Percentiles rank a stretch among this genome's conserved stretches.
These are phyloP conservation scores for Crenuchus spilurus DNA, from an alignment of 2,797 vertebrate genomes.

Conservation along the genomic window DNA sequence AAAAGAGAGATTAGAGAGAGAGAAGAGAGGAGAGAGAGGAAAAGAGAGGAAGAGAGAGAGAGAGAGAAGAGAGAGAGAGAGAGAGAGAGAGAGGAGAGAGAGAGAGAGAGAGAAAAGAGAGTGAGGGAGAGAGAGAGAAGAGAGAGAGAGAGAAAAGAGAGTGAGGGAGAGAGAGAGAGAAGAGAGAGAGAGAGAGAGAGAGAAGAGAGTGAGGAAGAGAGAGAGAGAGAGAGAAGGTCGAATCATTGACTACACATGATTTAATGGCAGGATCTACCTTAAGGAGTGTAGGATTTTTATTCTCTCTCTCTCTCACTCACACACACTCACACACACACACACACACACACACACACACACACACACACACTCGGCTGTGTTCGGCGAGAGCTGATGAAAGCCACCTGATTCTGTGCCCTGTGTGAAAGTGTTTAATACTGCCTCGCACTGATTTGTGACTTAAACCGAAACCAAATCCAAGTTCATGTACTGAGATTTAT, in stretches of 20 bases:
- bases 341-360: no score
- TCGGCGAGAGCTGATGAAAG: slow-evolving; percentile 39
- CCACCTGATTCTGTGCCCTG: slow-evolving; percentile 44
- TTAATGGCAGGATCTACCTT: slow-evolving; percentile 1
- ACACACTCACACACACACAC: no score
- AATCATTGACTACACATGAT: not conserved
- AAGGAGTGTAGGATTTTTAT: slow-evolving; percentile 14
- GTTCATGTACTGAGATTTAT: no score
- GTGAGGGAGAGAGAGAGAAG: not conserved
- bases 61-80: no score
- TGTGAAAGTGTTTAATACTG: slow-evolving; percentile 27
- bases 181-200: no score
- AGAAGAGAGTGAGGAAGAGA: not conserved
- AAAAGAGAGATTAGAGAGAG: no score
- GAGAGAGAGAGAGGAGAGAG: not conserved
- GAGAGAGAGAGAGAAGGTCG: not conserved
- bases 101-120: not conserved
- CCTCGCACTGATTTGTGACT: slow-evolving; percentile 19
- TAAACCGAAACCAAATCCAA: slow-evolving; percentile 12
- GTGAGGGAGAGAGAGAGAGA: not conserved
- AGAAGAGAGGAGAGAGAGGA: no score
- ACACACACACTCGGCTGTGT: no score
- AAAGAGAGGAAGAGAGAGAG: no score
- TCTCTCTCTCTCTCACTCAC: not conserved
- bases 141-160: not conserved